Conservation (phyloP, 2,113 vertebrate genomes). For the Piaya cayana region DNA sequence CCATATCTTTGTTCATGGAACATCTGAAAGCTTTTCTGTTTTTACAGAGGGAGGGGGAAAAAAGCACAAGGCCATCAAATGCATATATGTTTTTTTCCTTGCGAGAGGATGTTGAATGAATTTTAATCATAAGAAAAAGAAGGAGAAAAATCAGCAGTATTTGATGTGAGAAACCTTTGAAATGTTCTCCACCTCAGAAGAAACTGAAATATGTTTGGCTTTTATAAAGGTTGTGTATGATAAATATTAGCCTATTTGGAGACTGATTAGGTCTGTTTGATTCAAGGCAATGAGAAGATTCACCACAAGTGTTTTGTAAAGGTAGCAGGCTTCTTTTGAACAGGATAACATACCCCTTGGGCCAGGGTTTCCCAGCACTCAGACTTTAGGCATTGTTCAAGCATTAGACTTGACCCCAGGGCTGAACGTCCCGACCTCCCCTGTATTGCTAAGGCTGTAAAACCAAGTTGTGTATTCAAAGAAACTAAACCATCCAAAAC, state of each 20-base stretch:
- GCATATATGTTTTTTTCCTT: slow-evolving; percentile 28
- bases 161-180: slow-evolving; percentile 57
- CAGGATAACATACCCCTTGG: rapidly evolving
- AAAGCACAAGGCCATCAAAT: slow-evolving; percentile 68
- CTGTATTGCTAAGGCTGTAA: background rate
- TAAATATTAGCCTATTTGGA: slow-evolving; percentile 29
- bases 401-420: rapidly evolving
- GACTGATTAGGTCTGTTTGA: background rate
- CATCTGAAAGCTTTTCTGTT: slow-evolving; percentile 77
- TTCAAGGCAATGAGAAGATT: background rate
- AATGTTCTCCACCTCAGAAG: slow-evolving; percentile 45
- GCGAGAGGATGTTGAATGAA: slow-evolving; percentile 51
- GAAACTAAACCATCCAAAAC: background rate
- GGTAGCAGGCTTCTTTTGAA: background rate
- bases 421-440: background rate
- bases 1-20: slow-evolving; percentile 82
- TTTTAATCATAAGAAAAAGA: slow-evolving; percentile 52
- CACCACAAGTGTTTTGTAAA: background rate
- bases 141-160: slow-evolving; percentile 41
- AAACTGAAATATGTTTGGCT: background rate
- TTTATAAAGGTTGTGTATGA: background rate
- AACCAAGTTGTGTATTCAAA: background rate
- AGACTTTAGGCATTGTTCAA: background rate
- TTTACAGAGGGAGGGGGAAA: slow-evolving; percentile 50
- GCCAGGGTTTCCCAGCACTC: background rate